Conservation (phyloP, 2,888 invertebrate genomes). For the Artemia sinica region DNA sequence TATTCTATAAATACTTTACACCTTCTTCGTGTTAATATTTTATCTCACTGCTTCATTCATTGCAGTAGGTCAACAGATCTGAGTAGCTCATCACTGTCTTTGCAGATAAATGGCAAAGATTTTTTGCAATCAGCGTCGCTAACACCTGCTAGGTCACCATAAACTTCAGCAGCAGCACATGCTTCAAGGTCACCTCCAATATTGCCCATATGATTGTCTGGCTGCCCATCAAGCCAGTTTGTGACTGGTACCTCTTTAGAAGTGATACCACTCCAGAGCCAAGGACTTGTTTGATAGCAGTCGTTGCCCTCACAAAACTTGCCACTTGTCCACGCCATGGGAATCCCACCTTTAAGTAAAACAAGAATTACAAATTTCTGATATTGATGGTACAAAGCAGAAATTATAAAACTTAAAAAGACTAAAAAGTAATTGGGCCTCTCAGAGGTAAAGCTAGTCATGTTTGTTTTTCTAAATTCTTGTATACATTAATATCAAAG, state of each 20-base stretch:
- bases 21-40: too few relatives aligned
- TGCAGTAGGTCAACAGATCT: neutral
- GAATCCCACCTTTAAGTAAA: too few relatives aligned
- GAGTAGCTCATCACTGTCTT: neutral
- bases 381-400: too few relatives aligned
- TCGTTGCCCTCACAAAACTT: neutral
- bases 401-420: too few relatives aligned
- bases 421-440: too few relatives aligned
- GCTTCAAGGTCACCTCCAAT: neutral
- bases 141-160: neutral
- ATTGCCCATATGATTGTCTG: constrained; percentile 8
- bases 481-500: too few relatives aligned
- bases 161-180: neutral
- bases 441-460: too few relatives aligned
- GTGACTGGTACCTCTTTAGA: neutral
- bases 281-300: neutral
- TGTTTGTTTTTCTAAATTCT: too few relatives aligned
- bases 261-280: neutral
- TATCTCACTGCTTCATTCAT: too few relatives aligned
- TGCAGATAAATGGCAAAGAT: neutral
- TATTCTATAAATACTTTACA: too few relatives aligned
- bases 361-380: too few relatives aligned
- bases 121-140: neutral
- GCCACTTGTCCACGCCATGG: neutral
- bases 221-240: neutral